phyloP scores from a whole-genome alignment of 2,797 vertebrate genomes.

The Coreius guichenoti region DNA sequence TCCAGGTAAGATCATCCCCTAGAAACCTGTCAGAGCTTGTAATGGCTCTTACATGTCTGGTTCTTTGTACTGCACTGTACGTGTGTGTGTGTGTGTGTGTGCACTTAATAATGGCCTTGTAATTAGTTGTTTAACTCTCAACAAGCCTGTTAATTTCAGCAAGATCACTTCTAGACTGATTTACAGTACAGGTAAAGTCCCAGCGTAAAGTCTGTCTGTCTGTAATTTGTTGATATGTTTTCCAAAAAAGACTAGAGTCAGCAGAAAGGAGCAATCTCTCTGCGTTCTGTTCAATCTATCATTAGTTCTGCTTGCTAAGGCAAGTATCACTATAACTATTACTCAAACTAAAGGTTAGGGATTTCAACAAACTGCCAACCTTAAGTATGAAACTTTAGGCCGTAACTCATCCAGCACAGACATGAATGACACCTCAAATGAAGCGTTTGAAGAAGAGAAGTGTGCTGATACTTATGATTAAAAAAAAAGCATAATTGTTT shows the following conservation, averaged over 20 bases:
- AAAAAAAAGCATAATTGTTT: constrained; percentile 2
- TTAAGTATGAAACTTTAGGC: neutral
- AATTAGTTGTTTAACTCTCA: constrained; percentile 49
- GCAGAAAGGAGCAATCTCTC: constrained; percentile 29
- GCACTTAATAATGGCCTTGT: constrained; percentile 50
- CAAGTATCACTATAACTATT: constrained; percentile 27
- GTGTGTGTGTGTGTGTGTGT: neutral
- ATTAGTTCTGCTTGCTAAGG: constrained; percentile 44
- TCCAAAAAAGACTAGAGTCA: constrained; percentile 18
- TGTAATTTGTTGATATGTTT: constrained; percentile 29
- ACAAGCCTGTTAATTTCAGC: constrained; percentile 44
- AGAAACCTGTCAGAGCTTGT: constrained; percentile 58
- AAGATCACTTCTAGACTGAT: constrained; percentile 34
- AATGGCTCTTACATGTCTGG: constrained; percentile 32
- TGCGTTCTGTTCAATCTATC: constrained; percentile 37
- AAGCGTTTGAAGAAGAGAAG: constrained; percentile 19
- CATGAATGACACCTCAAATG: constrained; percentile 20
- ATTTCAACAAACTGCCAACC: constrained; percentile 35
- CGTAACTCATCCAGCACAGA: constrained; percentile 2
- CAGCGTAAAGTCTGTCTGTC: constrained; percentile 25
- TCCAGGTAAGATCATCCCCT: constrained; percentile 47
- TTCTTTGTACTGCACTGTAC: constrained; percentile 13
- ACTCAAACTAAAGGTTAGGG: constrained; percentile 33
- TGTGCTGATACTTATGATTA: neutral
- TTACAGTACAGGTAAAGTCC: constrained; percentile 45